phyloP scores from a whole-genome alignment of 2,888 invertebrate genomes.

The Dasypolia templi region DNA sequence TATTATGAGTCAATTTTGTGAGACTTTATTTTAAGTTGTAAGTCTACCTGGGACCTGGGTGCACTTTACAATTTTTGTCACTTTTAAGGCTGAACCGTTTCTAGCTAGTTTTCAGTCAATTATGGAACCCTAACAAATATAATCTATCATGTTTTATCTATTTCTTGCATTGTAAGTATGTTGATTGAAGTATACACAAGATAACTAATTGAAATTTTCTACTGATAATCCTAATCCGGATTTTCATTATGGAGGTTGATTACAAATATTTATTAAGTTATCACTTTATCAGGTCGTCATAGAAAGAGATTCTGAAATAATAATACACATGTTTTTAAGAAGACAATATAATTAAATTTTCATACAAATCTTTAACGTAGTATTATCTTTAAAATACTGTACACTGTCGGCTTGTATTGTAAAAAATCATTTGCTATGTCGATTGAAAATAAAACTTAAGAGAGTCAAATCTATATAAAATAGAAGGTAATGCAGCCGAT shows the following conservation, averaged over 20 bases:
- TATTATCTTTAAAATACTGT: conserved; percentile 95
- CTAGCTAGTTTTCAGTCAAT: not conserved
- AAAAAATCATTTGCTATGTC: conserved; percentile 82
- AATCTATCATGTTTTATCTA: conserved; percentile 25
- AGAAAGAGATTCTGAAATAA: conserved; percentile 69
- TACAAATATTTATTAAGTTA: not conserved
- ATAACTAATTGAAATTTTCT: conserved; percentile 32
- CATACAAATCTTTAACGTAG: conserved; percentile 95
- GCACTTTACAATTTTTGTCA: too few species aligned
- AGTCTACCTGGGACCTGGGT: too few species aligned
- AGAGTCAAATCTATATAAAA: conserved; percentile 48
- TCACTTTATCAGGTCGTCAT: conserved; percentile 15
- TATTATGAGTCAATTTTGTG: too few species aligned
- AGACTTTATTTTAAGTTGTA: too few species aligned
- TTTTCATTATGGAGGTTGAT: conserved; percentile 26
- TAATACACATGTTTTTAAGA: conserved; percentile 85
- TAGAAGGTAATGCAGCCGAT: conserved; percentile 48
- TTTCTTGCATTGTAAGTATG: conserved; percentile 24
- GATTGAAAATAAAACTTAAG: conserved; percentile 74
- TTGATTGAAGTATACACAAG: conserved; percentile 15
- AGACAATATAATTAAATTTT: conserved; percentile 93
- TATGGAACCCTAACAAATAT: conserved; percentile 18
- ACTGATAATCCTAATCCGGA: conserved; percentile 38
- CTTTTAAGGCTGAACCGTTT: too few species aligned
- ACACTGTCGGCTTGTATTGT: conserved; percentile 89